phyloP scores from a whole-genome alignment of 2,797 vertebrate genomes.

The Crocidura indochinensis region DNA sequence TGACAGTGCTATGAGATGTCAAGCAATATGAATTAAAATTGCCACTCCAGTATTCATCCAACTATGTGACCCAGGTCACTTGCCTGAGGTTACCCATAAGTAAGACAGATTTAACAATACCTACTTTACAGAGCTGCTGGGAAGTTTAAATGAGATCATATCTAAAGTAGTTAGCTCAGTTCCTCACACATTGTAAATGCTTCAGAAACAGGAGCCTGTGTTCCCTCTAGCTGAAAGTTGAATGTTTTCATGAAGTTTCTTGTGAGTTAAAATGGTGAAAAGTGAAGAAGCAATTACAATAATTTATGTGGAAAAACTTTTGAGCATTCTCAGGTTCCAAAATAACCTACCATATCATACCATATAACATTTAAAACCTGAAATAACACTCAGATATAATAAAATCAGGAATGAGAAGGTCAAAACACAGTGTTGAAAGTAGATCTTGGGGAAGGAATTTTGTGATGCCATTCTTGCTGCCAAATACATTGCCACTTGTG shows the following conservation, averaged over 20 bases:
- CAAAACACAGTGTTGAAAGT: background rate
- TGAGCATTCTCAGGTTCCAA: background rate
- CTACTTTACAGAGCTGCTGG: constrained; percentile 7
- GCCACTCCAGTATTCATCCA: background rate
- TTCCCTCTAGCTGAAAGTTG: background rate
- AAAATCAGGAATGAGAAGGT: background rate
- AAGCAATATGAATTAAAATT: background rate
- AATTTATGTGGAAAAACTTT: background rate
- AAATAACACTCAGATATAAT: background rate
- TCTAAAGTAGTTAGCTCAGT: constrained; percentile 37
- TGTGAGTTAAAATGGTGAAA: background rate
- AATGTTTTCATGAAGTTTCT: background rate
- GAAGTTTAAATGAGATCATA: constrained; percentile 54
- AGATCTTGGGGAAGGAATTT: background rate
- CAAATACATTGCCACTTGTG: background rate
- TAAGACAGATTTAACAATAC: background rate
- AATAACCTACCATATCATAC: background rate
- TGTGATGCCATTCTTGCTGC: background rate
- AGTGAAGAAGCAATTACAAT: background rate
- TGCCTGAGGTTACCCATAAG: background rate
- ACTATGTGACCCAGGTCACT: background rate
- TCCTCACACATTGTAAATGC: constrained; percentile 27
- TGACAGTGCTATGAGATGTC: background rate
- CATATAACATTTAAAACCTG: background rate
- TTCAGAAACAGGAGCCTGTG: constrained; percentile 29